Evolutionary conservation across 2,888 invertebrate genomes (phyloP).

Genomic region (Eumerus sabulonum): DNA sequence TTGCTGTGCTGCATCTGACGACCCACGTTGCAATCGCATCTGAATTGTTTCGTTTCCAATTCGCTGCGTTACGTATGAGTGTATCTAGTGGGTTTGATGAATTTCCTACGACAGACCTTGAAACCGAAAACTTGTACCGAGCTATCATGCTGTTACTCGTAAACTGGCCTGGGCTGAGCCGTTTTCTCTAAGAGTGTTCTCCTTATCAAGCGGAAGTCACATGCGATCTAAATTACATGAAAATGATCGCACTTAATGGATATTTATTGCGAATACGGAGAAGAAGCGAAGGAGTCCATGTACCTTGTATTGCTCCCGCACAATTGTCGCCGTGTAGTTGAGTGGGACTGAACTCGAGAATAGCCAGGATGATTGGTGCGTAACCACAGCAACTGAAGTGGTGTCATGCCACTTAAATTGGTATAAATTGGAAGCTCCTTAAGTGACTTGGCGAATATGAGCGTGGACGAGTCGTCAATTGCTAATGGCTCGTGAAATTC

Average conservation of each 20-base stretch:
- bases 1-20: background rate
- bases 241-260: slow-evolving; percentile 57
- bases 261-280: slow-evolving; percentile 53
- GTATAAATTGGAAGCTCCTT: slow-evolving; percentile 62
- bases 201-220: slow-evolving; percentile 64
- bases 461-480: slow-evolving; percentile 43
- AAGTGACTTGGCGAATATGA: slow-evolving; percentile 32
- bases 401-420: slow-evolving; percentile 64
- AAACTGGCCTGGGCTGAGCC: too few relatives aligned
- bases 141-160: background rate
- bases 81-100: slow-evolving; percentile 20
- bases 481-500: slow-evolving; percentile 22
- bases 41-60: slow-evolving; percentile 27
- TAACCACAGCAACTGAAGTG: slow-evolving; percentile 1
- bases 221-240: slow-evolving; percentile 61
- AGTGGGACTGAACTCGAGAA: slow-evolving; percentile 19
- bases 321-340: slow-evolving; percentile 39
- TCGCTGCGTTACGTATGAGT: too few relatives aligned
- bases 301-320: background rate
- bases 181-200: background rate
- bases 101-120: slow-evolving; percentile 42
- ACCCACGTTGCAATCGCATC: slow-evolving; percentile 28
- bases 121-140: slow-evolving; percentile 34
- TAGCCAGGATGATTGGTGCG: too few relatives aligned
- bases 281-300: background rate